phyloP scores from a whole-genome alignment of 2,113 vertebrate species.

The Pithys albifrons region DNA sequence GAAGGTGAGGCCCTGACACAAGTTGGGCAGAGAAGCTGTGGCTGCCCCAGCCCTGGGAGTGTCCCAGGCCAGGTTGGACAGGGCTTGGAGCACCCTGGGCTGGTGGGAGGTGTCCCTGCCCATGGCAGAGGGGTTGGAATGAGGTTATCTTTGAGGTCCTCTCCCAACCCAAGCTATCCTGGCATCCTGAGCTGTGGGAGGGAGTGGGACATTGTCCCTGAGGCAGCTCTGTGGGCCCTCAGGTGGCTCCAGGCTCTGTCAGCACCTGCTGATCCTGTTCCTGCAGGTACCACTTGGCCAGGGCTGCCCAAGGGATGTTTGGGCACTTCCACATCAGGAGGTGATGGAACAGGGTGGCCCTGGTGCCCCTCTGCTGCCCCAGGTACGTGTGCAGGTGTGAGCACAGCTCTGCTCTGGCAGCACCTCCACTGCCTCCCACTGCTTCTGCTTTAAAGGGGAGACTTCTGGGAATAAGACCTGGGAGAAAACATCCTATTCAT shows the following conservation, averaged over 20 bases:
- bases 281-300: background rate
- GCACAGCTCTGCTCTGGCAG: background rate
- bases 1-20: background rate
- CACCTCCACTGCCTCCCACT: background rate
- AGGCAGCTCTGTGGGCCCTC: background rate
- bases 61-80: background rate
- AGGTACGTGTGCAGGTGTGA: too few relatives aligned
- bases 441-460: background rate
- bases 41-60: background rate
- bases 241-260: background rate
- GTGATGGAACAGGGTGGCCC: fast-evolving
- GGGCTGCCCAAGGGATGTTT: background rate
- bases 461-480: background rate
- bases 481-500: background rate
- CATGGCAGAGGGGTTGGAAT: background rate
- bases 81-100: background rate
- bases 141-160: background rate
- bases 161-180: background rate
- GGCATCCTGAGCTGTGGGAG: background rate
- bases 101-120: background rate
- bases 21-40: background rate
- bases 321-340: fast-evolving
- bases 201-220: background rate
- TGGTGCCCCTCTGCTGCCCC: background rate
- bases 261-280: background rate